Percentiles rank a stretch among this genome's conserved stretches.
These are phyloP conservation scores for Ictidomys tridecemlineatus DNA, from an alignment of 2,113 vertebrate species.

Conservation along the genomic window DNA sequence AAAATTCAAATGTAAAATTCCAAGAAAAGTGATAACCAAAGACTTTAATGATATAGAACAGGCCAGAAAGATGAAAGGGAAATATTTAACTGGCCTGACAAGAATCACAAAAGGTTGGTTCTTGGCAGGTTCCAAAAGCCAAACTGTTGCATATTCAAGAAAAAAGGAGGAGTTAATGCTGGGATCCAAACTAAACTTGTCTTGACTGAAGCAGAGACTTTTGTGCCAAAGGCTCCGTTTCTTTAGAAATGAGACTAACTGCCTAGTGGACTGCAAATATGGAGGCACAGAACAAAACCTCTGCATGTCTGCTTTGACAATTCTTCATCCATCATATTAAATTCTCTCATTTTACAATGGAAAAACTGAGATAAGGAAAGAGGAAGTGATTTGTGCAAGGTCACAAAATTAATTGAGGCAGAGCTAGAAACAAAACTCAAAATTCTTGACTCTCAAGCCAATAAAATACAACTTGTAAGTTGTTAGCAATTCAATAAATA, in stretches of 20 bases:
- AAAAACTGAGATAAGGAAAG: neutral
- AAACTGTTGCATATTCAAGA: neutral
- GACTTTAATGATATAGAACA: neutral
- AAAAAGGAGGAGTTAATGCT: neutral
- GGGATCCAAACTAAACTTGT: neutral
- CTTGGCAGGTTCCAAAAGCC: slow-evolving; percentile 5
- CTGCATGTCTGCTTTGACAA: neutral
- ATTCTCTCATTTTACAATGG: slow-evolving; percentile 11
- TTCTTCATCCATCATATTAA: neutral
- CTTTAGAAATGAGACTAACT: slow-evolving; percentile 53
- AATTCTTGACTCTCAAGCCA: slow-evolving; percentile 18
- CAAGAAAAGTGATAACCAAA: neutral
- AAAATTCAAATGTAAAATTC: slow-evolving; percentile 47
- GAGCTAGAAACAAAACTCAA: slow-evolving; percentile 18
- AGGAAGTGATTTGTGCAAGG: neutral
- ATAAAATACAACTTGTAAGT: neutral
- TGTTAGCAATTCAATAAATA: slow-evolving; percentile 21
- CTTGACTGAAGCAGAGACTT: neutral
- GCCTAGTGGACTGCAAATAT: neutral
- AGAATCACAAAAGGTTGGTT: neutral
- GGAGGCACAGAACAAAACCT: neutral
- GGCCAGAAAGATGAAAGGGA: neutral
- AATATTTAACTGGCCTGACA: neutral
- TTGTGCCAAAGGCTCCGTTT: neutral
- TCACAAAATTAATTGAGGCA: neutral